Percentiles rank a stretch among this genome's conserved stretches.
Evolutionary conservation across 2,797 vertebrate genomes (phyloP).

Genomic region (Syndactyla subalaris): DNA sequence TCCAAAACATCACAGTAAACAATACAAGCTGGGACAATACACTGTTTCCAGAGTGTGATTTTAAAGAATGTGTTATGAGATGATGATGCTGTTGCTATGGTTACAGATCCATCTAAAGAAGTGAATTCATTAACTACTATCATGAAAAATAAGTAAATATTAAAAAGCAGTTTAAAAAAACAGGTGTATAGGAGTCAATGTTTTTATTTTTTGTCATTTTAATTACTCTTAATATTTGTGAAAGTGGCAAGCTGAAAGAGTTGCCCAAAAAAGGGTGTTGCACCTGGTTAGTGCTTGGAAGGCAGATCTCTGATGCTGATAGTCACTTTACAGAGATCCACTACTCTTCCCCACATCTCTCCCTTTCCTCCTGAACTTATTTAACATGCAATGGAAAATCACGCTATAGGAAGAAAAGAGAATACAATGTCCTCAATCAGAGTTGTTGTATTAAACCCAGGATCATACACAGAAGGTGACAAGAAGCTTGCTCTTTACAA

Average conservation of each 20-base stretch:
- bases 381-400: background rate
- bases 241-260: background rate
- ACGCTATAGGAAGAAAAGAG: background rate
- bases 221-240: conserved; percentile 26
- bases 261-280: background rate
- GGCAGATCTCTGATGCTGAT: background rate
- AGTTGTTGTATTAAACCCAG: background rate
- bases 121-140: background rate
- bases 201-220: conserved; percentile 11
- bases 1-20: conserved; percentile 8
- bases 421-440: background rate
- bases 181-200: background rate
- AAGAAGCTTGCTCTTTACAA: background rate
- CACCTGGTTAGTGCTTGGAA: background rate
- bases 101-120: conserved; percentile 27
- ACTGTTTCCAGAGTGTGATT: conserved; percentile 15
- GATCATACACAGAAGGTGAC: background rate
- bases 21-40: background rate
- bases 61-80: conserved; percentile 17
- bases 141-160: conserved; percentile 7
- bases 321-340: background rate
- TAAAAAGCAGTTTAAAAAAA: background rate
- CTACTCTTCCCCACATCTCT: background rate
- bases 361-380: background rate
- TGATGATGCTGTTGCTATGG: conserved; percentile 33